Base-by-base conservation (phyloP, 2,888 invertebrate genomes). In the Morinoia aosen region DNA sequence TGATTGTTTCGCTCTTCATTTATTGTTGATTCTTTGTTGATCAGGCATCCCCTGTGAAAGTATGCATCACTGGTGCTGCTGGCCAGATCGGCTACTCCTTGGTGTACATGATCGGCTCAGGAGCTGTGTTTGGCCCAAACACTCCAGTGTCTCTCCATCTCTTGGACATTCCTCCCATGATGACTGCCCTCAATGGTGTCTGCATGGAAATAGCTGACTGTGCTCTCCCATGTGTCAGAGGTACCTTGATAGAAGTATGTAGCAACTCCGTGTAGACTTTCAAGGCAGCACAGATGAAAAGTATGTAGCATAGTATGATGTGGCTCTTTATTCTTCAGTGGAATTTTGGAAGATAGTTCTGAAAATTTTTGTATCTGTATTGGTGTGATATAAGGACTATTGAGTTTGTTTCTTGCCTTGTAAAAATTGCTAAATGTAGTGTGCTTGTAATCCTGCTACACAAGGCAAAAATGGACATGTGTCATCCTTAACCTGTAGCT, bases 71-170 rank as follows among this genome's bases (percentile, higher is more conserved):
- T 95, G 99, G 99, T 96, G 99, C 99, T 97, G 99, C 99, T 96
- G 99, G 99, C 40, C 99, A 99, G 97, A 99, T 99, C 97, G 99
- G 99, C 96, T 99, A 99, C 97, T 99, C 99, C 4, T 97, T 99
- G 93, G 98, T 99, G 33, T 99, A 99, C 97, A 98, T 99, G 97
- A 98, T 99, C 97, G 99, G 99, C 33, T 99, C 99, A 97, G 99
- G 99, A 96, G 98, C 99, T 97, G 99, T 99, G 0, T 99, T 99
- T 97, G 99, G 99, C 61, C 98, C 98, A 95, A 98, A 98, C 94
- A 99, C 99, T 97, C 98, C 98, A 0, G 98, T 99, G 57, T 98
- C 98, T 97, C 98, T 99, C 94, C 98, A 99, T 97, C 98, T 99
- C 97, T 98, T 99, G 97, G 99, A 99, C 97, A 99, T 99, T 97